Base-by-base conservation (phyloP, 2,113 vertebrate genomes). In the Hirundichthys speculiger region DNA sequence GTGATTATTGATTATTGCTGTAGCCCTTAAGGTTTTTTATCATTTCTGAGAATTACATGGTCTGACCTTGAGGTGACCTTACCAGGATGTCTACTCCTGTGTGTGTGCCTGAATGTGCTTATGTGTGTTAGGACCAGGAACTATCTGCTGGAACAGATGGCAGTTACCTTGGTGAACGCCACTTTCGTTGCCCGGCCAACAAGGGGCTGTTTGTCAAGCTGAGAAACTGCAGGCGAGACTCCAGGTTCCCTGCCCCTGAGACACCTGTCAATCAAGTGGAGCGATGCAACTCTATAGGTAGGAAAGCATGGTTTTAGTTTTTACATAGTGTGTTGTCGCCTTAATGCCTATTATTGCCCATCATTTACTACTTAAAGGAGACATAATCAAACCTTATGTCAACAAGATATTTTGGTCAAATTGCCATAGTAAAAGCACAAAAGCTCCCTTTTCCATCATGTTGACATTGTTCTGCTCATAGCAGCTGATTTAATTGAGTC, bases 271-370 rank as follows among this genome's bases (percentile, higher is more conserved):
- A 95, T 77, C 94, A 93, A 49, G 93, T 95, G 76, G 91, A 92
- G 42, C 88, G 93, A 13, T 94, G 93, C 89, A 94, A 95, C 87
- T 95, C 94, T 0, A 89, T 95, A 61, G 92, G 94, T 95, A 65
- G 2, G 45, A 52, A 9, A 48, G 2, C 16, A 1, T 3, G 4
- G 13, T 1, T 3, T 9, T 15, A 27, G 19, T 30, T 18, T 4
- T 60, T 14, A 34, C 34, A 13, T 34, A 1, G 9, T 34, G 8
- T 8, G 30, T 6, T 34, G 30, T 34, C 11, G 7, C 11, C 30
- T 34, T 6, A 7, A 34, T 10, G n/a, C 11, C 11, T 34, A 1
- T 34, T 27, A 3, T 27, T 27, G 3, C 6, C 6, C 3, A 34
- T 34, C 11, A 10, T 34, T 34, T 34, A 34, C 6, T 34, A 4